Conservation (phyloP, 2,797 vertebrate species). For the Thalassophryne amazonica region DNA sequence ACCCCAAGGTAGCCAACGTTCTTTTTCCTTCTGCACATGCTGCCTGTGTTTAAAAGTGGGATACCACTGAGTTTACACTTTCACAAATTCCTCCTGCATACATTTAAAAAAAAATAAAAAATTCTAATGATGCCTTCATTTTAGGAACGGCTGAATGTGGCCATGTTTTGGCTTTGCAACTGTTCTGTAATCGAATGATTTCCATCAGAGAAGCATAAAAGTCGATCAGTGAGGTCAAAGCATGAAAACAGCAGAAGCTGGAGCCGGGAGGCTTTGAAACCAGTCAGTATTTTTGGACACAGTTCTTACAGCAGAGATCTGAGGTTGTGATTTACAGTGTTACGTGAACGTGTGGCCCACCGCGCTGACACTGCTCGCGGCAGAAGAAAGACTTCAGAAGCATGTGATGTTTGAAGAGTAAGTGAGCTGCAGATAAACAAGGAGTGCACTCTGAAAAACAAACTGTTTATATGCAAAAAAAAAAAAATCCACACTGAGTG, state of each 20-base stretch:
- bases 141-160: conserved; percentile 49
- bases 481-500: conserved; percentile 2
- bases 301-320: conserved; percentile 9
- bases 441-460: conserved; percentile 21
- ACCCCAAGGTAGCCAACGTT: neutral
- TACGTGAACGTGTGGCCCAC: conserved; percentile 30
- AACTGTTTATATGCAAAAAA: neutral
- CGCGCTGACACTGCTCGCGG: conserved; percentile 21
- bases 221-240: conserved; percentile 6
- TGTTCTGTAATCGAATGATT: conserved; percentile 19
- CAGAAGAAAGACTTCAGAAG: conserved; percentile 28
- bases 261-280: conserved; percentile 6
- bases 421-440: conserved; percentile 8
- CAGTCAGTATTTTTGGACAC: conserved; percentile 42
- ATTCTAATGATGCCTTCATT: too few species aligned
- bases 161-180: conserved; percentile 46
- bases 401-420: conserved; percentile 54
- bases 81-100: conserved; percentile 39
- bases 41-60: conserved; percentile 50
- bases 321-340: conserved; percentile 46
- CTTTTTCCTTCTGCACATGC: conserved; percentile 19
- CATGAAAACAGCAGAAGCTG: neutral
- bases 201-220: conserved; percentile 15
- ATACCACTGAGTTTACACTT: conserved; percentile 50
- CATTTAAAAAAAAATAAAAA: conserved; percentile 30